These are phyloP conservation scores for Acronicta alni DNA, from an alignment of 2,888 invertebrate genomes.

Conservation along the genomic window DNA sequence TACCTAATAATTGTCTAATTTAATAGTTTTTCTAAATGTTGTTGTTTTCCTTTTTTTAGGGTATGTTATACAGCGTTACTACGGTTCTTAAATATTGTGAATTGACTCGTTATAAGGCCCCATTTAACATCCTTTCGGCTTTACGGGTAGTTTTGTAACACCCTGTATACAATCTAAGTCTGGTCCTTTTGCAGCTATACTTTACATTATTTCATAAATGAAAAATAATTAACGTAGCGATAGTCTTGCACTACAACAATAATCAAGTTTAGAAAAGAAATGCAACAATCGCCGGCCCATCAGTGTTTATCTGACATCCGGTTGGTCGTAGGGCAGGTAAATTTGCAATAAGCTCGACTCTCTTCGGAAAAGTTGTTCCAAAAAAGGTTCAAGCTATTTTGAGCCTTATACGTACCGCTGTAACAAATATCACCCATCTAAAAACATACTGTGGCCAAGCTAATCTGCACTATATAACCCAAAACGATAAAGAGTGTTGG, in stretches of 20 bases:
- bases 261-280: constrained; percentile 56
- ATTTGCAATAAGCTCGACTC: constrained; percentile 75
- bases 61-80: no score
- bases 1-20: no score
- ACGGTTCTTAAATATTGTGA: no score
- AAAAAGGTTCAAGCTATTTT: constrained; percentile 65
- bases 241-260: constrained; percentile 26
- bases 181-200: constrained; percentile 5
- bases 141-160: no score
- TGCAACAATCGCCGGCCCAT: constrained; percentile 53
- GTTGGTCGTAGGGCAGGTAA: constrained; percentile 75
- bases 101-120: no score
- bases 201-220: constrained; percentile 25
- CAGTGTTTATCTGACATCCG: constrained; percentile 64
- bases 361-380: constrained; percentile 61
- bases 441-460: constrained; percentile 42
- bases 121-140: no score
- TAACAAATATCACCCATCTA: constrained; percentile 35
- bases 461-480: constrained; percentile 62
- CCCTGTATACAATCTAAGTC: no score
- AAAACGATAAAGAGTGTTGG: constrained; percentile 64
- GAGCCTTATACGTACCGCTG: constrained; percentile 60
- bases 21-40: no score
- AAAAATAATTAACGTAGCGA: constrained; percentile 13
- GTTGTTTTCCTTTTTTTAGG: no score